These are phyloP conservation scores for Belonocnema kinseyi DNA, from an alignment of 1,140 invertebrate genomes.

Conservation along the genomic window DNA sequence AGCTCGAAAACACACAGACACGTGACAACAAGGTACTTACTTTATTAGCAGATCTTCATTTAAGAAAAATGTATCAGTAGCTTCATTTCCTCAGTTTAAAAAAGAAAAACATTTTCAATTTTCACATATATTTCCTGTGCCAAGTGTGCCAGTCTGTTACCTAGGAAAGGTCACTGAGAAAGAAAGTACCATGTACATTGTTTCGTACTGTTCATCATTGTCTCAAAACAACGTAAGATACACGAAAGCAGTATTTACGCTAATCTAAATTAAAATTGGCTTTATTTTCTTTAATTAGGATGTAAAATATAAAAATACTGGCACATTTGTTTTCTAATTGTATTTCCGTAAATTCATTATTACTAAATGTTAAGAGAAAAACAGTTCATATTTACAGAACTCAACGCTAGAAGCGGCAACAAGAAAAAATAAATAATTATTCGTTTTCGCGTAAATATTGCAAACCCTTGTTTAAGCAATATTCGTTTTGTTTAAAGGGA, in stretches of 20 bases:
- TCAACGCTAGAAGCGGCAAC: not conserved
- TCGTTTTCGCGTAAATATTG: not conserved
- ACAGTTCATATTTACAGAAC: not conserved
- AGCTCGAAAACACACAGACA: constrained; percentile 28
- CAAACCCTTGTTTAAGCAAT: not conserved
- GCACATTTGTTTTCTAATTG: not conserved
- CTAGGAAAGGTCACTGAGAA: constrained; percentile 18
- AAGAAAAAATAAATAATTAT: not conserved
- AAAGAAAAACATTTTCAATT: not conserved
- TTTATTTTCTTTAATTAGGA: constrained; percentile 22
- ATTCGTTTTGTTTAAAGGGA: too few relatives aligned
- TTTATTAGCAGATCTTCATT: constrained; percentile 43
- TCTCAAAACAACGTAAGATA: constrained; percentile 23
- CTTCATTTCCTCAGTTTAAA: not conserved
- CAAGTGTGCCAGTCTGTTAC: not conserved
- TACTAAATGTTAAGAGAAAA: not conserved
- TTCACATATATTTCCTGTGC: not conserved
- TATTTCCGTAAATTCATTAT: not conserved
- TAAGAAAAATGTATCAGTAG: not conserved
- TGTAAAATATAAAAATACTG: not conserved
- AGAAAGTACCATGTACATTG: constrained; percentile 44
- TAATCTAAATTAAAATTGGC: constrained; percentile 31
- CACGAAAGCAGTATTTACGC: constrained; percentile 33
- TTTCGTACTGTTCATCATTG: constrained; percentile 34
- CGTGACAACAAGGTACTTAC: constrained; percentile 54